Evolutionary conservation across 2,888 invertebrate species (phyloP), one percentile per base, ranked within the genome.

Genomic region (Tiphia femorata): DNA sequence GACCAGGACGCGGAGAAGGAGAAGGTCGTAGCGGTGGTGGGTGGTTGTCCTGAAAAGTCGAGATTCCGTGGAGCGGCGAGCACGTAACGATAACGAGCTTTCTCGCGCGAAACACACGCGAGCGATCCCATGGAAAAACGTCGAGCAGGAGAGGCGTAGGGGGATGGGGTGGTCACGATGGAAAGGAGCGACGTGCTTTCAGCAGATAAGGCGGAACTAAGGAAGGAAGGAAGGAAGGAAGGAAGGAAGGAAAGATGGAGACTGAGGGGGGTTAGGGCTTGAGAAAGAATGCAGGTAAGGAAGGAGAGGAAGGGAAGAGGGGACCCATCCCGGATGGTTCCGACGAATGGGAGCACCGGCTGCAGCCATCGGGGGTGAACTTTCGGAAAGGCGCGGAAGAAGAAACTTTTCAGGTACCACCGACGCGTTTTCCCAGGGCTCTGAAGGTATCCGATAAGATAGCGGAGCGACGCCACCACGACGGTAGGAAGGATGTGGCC

Each of bases 381-480:
- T 42, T 58, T 30, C n/a, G 20, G 16, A 29, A 21, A 49, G 44
- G 27, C 21, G 37, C 12, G 35, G 12, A 6, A n/a, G n/a, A n/a
- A n/a, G 27, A 33, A 49, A 52, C 49, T 21, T 44, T 53, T 53
- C 42, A 33, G 35, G 42, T 43, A 40, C 21, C 20, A 10, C 21
- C 12, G 6, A 40, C 12, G 30, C 12, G 38, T 44, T 53, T 59
- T 19, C 8, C 25, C 14, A 10, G 14, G 40, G 7, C 17, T 29
- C 40, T 43, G 10, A 16, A 46, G 38, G 37, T 21, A 17, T n/a
- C 14, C 25, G 64, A 69, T 70, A 67, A 70, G 64, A 67, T 62
- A 58, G 14, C 33, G 7, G 25, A 29, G 2, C 21, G 29, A 10
- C 21, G 33, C 19, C 19, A 50, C 38, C 33, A 43, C 8, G 12